A percentile compares a stretch with the other conserved stretches of the same genome.
These are phyloP conservation scores for Cataglyphis rosenhaueri DNA, from an alignment of 2,888 invertebrate genomes.

Conservation along the genomic window DNA sequence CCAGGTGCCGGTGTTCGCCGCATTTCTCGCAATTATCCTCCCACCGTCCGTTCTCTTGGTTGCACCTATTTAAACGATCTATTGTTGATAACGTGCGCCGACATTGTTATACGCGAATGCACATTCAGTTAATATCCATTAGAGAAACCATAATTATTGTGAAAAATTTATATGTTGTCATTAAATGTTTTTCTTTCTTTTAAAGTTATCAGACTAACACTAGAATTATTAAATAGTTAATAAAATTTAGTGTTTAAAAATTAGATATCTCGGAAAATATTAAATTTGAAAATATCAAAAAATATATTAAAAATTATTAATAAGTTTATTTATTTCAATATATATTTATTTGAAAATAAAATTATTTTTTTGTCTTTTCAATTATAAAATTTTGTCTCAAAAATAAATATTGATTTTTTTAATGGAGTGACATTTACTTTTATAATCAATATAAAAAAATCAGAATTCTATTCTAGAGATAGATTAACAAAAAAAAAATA, in stretches of 20 bases:
- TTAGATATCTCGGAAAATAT: not conserved
- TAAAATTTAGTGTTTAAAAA: not conserved
- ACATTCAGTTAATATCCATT: not conserved
- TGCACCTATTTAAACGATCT: constrained; percentile 8
- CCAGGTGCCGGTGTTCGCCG: constrained; percentile 78
- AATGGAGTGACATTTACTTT: not conserved
- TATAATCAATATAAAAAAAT: not conserved
- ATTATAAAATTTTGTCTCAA: not conserved
- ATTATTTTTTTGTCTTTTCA: constrained; percentile 6
- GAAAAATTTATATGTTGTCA: not conserved
- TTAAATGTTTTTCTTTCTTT: not conserved
- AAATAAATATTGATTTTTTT: not conserved
- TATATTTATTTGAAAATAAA: not conserved
- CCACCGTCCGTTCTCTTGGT: not conserved
- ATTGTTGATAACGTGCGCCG: not conserved
- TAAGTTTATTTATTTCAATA: not conserved
- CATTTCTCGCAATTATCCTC: constrained; percentile 23
- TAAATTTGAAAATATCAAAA: not conserved
- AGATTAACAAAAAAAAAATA: not conserved
- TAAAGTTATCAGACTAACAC: not conserved
- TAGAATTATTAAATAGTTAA: not conserved
- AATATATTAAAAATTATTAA: not conserved
- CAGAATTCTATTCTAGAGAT: not conserved
- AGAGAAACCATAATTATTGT: not conserved
- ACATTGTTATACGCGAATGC: not conserved